phyloP scores from a whole-genome alignment of 2,797 vertebrate species.

The Microctenopoma steveboyesi region DNA sequence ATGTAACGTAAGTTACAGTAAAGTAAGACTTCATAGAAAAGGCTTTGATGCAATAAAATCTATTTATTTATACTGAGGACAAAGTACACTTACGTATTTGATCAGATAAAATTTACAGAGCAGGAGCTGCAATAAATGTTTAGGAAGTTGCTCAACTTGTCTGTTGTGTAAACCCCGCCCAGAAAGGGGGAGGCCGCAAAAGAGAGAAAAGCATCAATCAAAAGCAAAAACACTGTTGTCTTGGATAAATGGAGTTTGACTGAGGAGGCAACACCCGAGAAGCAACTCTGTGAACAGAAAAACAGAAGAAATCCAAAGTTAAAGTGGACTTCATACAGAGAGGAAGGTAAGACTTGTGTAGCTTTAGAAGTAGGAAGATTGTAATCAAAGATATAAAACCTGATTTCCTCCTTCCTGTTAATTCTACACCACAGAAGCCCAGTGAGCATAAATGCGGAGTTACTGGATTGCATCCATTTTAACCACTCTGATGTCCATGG shows the following conservation, averaged over 20 bases:
- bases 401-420: neutral
- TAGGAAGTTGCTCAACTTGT: conserved; percentile 1
- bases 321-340: neutral
- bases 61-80: neutral
- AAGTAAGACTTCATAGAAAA: too few relatives aligned
- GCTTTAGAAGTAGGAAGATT: neutral
- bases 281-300: too few relatives aligned
- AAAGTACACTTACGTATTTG: neutral
- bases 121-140: too few relatives aligned
- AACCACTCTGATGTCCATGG: neutral
- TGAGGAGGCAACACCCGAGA: neutral
- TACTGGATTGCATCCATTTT: neutral
- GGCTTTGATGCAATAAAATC: too few relatives aligned
- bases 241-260: rapidly evolving
- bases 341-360: conserved; percentile 6
- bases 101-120: too few relatives aligned
- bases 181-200: conserved; percentile 5
- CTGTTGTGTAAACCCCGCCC: neutral
- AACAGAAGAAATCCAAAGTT: neutral
- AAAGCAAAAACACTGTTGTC: too few relatives aligned
- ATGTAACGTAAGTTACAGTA: too few relatives aligned
- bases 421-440: neutral
- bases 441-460: conserved; percentile 22
- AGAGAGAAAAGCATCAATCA: neutral
- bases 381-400: neutral